Conservation (phyloP, 2,797 vertebrate species). For the Telmatherina bonti region DNA sequence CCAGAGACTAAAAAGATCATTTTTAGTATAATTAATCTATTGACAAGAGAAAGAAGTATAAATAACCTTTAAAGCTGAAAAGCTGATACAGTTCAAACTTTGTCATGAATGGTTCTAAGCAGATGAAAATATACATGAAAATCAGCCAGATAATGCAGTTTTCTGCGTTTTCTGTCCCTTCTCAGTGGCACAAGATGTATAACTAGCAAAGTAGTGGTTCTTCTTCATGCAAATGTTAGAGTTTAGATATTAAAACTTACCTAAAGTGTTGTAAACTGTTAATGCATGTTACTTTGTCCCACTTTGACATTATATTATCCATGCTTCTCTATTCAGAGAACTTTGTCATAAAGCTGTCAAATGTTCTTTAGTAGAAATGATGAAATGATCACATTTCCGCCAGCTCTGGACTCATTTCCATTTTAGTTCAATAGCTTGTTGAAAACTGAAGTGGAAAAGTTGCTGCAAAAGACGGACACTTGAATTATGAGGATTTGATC, state of each 20-base stretch:
- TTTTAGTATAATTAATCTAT: no score
- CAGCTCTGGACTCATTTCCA: constrained; percentile 46
- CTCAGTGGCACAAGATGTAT: background rate
- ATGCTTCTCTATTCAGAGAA: constrained; percentile 22
- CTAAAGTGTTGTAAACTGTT: constrained; percentile 11
- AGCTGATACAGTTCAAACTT: no score
- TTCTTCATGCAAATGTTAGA: background rate
- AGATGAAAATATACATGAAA: background rate
- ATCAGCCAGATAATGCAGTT: background rate
- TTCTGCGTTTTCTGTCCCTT: no score
- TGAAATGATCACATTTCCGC: constrained; percentile 52
- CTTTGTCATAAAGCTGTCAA: constrained; percentile 59
- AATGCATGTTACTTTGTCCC: constrained; percentile 7
- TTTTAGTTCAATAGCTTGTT: constrained; percentile 55
- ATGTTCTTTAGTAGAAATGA: constrained; percentile 59
- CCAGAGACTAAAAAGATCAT: no score
- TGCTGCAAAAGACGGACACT: constrained; percentile 26
- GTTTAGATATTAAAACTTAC: background rate
- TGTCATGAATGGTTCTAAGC: background rate
- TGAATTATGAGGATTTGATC: constrained; percentile 13
- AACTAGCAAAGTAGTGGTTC: background rate
- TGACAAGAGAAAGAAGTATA: no score
- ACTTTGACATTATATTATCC: constrained; percentile 32
- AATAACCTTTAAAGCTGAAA: background rate
- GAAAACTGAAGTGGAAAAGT: constrained; percentile 54